phyloP scores from a whole-genome alignment of 64 coral and sea anemone species.

The Montipora sp. region DNA sequence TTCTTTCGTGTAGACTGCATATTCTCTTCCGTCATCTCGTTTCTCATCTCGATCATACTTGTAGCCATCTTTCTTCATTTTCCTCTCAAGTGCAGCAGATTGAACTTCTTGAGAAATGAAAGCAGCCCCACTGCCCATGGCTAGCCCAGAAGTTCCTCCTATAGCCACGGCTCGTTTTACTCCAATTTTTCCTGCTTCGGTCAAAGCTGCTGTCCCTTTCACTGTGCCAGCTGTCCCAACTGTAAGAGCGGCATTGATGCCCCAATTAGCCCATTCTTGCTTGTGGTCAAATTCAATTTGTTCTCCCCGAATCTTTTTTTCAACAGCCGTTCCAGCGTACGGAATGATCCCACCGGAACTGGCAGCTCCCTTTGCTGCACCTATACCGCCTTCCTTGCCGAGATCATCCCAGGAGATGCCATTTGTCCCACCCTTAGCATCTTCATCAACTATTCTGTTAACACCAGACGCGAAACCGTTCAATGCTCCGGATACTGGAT shows the following conservation, averaged over 20 bases:
- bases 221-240: background rate
- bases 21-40: too few species aligned
- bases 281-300: constrained; percentile 13
- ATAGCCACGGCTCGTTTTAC: background rate
- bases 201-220: constrained; percentile 1
- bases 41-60: too few species aligned
- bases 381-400: background rate
- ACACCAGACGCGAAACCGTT: background rate
- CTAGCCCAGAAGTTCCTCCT: background rate
- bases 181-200: background rate
- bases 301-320: constrained; percentile 1
- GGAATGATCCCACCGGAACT: background rate
- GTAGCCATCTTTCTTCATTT: too few species aligned
- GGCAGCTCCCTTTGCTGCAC: background rate
- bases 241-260: background rate
- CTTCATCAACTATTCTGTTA: constrained; percentile 5
- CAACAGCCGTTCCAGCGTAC: constrained; percentile 8
- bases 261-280: background rate
- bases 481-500: constrained; percentile 1
- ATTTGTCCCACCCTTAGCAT: background rate
- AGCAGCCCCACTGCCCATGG: too few species aligned
- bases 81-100: too few species aligned
- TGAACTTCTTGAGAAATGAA: too few species aligned
- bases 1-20: too few species aligned
- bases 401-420: background rate